phyloP scores from a whole-genome alignment of 1,140 invertebrate genomes.

The Hormaphis cornu region DNA sequence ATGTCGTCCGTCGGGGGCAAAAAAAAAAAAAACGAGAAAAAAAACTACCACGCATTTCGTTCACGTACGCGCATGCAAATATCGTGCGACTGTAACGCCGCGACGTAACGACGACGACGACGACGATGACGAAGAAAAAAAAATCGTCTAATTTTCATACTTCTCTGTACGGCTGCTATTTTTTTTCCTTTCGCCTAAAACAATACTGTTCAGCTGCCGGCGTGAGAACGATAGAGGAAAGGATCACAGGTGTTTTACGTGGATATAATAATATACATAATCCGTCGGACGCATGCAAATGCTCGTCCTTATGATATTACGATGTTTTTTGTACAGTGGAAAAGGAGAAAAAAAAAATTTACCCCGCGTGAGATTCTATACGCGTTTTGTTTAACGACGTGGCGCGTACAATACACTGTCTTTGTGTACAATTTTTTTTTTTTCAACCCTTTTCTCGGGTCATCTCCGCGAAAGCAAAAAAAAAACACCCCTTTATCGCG shows the following conservation, averaged over 20 bases:
- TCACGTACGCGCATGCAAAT: conserved; percentile 32
- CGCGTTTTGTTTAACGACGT: too few relatives aligned
- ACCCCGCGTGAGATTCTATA: conserved; percentile 26
- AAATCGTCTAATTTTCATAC: conserved; percentile 26
- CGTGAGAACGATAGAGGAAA: conserved; percentile 19
- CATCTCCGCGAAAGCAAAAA: conserved; percentile 19
- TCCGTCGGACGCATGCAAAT: conserved; percentile 30
- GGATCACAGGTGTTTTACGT: conserved; percentile 27
- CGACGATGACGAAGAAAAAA: conserved; percentile 10
- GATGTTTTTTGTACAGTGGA: conserved; percentile 13
- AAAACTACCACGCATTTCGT: conserved; percentile 21
- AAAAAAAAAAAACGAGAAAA: neutral
- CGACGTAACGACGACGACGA: too few relatives aligned
- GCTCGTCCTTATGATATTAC: conserved; percentile 12
- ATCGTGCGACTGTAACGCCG: neutral
- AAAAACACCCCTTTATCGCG: conserved; percentile 11
- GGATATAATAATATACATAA: too few relatives aligned
- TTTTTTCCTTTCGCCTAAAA: conserved; percentile 16
- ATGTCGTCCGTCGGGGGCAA: too few relatives aligned
- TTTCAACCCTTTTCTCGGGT: conserved; percentile 27
- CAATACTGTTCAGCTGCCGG: conserved; percentile 31
- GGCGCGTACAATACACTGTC: too few relatives aligned
- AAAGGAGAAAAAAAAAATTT: conserved; percentile 19
- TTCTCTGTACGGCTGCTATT: too few relatives aligned
- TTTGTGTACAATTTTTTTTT: conserved; percentile 21